Evolutionary conservation across 1,140 invertebrate species (phyloP).

Genomic region (Drosophila nikananu): DNA sequence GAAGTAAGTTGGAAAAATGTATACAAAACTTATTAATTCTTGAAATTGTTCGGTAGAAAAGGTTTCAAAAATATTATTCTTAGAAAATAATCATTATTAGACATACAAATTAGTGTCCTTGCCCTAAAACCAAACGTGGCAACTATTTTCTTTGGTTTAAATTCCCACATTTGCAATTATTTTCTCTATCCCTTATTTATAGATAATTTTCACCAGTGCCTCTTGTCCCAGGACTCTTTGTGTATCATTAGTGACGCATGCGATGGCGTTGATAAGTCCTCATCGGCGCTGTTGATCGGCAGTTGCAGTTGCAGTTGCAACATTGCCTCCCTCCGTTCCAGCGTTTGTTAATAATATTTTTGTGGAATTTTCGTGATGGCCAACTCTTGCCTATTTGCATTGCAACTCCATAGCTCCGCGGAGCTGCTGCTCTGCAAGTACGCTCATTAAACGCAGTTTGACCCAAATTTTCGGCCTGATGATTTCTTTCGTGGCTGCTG

Average conservation of each 20-base stretch:
- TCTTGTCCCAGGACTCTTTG: conserved; percentile 45
- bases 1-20: background rate
- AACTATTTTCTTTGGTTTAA: background rate
- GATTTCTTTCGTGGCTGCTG: conserved; percentile 70
- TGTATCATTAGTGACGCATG: conserved; percentile 63
- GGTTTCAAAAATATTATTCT: background rate
- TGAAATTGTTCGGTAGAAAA: no score
- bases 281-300: conserved; percentile 26
- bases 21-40: background rate
- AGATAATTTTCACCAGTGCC: conserved; percentile 25
- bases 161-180: no score
- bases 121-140: background rate
- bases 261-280: conserved; percentile 59
- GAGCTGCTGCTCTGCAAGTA: conserved; percentile 21
- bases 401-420: conserved; percentile 6
- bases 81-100: background rate
- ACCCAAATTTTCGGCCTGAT: conserved; percentile 65
- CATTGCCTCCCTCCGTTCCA: conserved; percentile 45
- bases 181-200: background rate
- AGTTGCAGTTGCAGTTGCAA: conserved; percentile 57
- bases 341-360: conserved; percentile 66
- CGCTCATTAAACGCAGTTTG: conserved; percentile 65
- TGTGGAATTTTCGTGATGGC: conserved; percentile 30
- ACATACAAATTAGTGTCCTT: no score
- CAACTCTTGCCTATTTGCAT: conserved; percentile 34